These are phyloP conservation scores for Eristalis pertinax DNA, from an alignment of 2,888 invertebrate species.

Conservation along the genomic window DNA sequence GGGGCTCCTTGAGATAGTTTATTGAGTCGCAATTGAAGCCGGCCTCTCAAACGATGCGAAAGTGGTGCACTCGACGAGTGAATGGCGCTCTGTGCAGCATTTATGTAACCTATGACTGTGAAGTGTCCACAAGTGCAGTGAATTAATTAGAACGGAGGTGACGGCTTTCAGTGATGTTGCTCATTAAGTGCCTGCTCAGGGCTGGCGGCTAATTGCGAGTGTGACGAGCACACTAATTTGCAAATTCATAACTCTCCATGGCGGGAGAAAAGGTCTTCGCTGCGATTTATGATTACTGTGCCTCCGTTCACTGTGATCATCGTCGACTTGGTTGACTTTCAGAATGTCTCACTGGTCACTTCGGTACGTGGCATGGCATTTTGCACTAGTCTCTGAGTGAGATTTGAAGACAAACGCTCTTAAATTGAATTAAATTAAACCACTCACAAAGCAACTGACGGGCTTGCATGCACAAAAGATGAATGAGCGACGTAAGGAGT, in stretches of 20 bases:
- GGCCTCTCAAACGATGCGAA: neutral
- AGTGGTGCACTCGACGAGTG: neutral
- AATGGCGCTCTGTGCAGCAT: neutral
- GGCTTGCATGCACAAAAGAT: too few species aligned
- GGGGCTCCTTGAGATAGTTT: slow-evolving; percentile 1
- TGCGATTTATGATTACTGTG: neutral
- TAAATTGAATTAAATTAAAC: too few species aligned
- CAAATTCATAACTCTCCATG: neutral
- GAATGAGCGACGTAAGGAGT: too few species aligned
- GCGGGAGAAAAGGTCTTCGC: neutral
- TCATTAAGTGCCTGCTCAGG: neutral
- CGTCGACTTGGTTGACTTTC: neutral
- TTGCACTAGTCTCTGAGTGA: neutral
- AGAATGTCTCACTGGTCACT: neutral
- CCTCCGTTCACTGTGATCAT: neutral
- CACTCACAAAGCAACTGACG: too few species aligned
- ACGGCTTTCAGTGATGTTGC: neutral
- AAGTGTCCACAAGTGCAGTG: neutral
- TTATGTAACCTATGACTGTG: neutral
- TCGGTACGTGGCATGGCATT: neutral
- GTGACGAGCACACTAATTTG: neutral
- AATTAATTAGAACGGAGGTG: slow-evolving; percentile 1
- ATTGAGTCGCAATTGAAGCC: neutral
- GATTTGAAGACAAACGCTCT: too few species aligned
- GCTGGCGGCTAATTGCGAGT: neutral